A percentile compares a stretch with the other conserved stretches of the same genome.
Evolutionary conservation across 2,888 invertebrate genomes (phyloP).

Genomic region (Drosophila cognata): DNA sequence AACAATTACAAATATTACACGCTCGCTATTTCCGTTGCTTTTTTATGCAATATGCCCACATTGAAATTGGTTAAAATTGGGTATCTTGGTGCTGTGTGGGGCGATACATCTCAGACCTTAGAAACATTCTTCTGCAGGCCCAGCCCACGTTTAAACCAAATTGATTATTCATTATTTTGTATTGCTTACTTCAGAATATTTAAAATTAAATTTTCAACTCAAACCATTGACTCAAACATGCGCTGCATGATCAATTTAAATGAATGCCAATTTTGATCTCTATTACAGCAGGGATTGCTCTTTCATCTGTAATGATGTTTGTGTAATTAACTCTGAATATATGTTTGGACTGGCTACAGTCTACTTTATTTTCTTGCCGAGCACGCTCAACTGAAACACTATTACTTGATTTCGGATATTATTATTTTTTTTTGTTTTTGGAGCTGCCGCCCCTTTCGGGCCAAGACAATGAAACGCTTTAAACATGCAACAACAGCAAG

Average conservation of each 20-base stretch:
- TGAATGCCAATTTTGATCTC: background rate
- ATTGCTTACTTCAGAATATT: background rate
- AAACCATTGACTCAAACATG: background rate
- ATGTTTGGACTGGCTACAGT: background rate
- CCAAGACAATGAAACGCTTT: constrained; percentile 30
- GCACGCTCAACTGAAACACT: background rate
- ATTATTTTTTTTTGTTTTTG: constrained; percentile 6
- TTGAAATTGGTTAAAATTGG: background rate
- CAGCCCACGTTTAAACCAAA: background rate
- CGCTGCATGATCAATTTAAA: background rate
- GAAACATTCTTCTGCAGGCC: background rate
- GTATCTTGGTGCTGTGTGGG: background rate
- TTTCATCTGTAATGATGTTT: background rate
- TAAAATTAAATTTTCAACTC: background rate
- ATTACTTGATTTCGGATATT: background rate
- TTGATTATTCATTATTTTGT: background rate
- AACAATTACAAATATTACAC: constrained; percentile 29
- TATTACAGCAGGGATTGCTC: background rate
- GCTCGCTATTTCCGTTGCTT: constrained; percentile 33
- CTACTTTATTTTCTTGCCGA: background rate
- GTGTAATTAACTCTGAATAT: background rate
- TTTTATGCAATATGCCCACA: background rate
- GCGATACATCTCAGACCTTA: background rate
- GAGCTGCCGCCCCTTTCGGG: constrained; percentile 38
- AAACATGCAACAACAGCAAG: constrained; percentile 70